Percentiles rank a stretch among this genome's conserved stretches.
phyloP scores from a whole-genome alignment of 92 coral and sea anemone genomes.

The Parazoanthus darwini region DNA sequence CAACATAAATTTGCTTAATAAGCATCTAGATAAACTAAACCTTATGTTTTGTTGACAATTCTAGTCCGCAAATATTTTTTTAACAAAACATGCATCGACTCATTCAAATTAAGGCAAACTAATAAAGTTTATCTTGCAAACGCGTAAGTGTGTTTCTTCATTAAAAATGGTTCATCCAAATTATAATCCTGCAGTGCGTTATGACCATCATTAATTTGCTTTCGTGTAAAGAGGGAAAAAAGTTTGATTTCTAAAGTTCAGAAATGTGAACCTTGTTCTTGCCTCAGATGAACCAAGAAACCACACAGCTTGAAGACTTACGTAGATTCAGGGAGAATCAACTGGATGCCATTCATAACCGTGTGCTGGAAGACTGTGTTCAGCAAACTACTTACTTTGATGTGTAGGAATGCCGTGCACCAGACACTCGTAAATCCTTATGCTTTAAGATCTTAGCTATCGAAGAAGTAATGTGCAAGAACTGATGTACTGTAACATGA shows the following conservation, averaged over 20 bases:
- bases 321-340: slow-evolving; percentile 39
- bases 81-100: not conserved
- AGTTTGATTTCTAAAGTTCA: slow-evolving; percentile 16
- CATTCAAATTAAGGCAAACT: not conserved
- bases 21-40: not conserved
- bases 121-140: not conserved
- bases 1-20: no score
- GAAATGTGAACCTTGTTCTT: slow-evolving; percentile 46
- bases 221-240: slow-evolving; percentile 31
- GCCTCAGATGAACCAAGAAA: slow-evolving; percentile 48
- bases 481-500: not conserved
- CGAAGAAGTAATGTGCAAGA: slow-evolving; percentile 1
- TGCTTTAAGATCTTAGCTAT: not conserved
- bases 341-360: slow-evolving; percentile 42
- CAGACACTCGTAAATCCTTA: slow-evolving; percentile 4
- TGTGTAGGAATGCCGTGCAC: slow-evolving; percentile 34
- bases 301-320: slow-evolving; percentile 35
- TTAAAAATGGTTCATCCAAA: not conserved
- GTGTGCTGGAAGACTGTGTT: slow-evolving; percentile 43
- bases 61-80: not conserved
- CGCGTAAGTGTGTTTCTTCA: not conserved
- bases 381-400: slow-evolving; percentile 38
- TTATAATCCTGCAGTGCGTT: slow-evolving; percentile 3
- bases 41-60: not conserved
- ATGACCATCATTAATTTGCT: slow-evolving; percentile 19